Evolutionary conservation across 2,113 vertebrate species (phyloP), one percentile per base, ranked within the genome.

Genomic region (Raphicerus campestris): DNA sequence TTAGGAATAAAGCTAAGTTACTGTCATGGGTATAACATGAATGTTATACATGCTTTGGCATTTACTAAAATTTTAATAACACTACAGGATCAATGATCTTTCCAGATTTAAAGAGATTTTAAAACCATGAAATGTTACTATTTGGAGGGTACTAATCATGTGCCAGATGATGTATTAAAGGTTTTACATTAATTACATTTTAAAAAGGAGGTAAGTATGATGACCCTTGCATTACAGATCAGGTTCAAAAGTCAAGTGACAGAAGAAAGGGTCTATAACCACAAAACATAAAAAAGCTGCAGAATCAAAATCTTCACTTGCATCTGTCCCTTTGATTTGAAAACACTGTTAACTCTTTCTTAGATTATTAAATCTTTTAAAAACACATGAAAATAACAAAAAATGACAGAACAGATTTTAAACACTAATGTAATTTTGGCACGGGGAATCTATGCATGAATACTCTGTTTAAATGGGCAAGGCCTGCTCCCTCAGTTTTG

Each of bases 111-210:
- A 73, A 94, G n/a, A 92, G 30, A 51, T 78, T 92, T 92, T 85
- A 30, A 96, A 97, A 88, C 28, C 35, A 35, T 30, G 47, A 82
- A 39, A n/a, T 87, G 92, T 88, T 78, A 92, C 7, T 77, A 78
- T 61, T 96, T 92, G 78, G 39, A 39, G 51, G 56, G 19, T 32
- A 96, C n/a, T 82, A 88, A 60, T 53, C 80, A 94, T 51, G 39
- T 75, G 30, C 16, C 45, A 78, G 39, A 84, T 1, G n/a, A 22
- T 78, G 13, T 60, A 73, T 47, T 85, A 96, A 87, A 22, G 51
- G n/a, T 39, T 97, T 93, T 73, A 55, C 13, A 85, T 94, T 93
- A 89, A 86, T 78, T 49, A 86, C 10, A 86, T 82, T 96, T 81
- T 80, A 90, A 66, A 60, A 97, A 49, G 20, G 66, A 95, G 35